A percentile compares a stretch with the other conserved stretches of the same genome.
Evolutionary conservation across 2,888 invertebrate genomes (phyloP).

Genomic region (Clostera curtula): DNA sequence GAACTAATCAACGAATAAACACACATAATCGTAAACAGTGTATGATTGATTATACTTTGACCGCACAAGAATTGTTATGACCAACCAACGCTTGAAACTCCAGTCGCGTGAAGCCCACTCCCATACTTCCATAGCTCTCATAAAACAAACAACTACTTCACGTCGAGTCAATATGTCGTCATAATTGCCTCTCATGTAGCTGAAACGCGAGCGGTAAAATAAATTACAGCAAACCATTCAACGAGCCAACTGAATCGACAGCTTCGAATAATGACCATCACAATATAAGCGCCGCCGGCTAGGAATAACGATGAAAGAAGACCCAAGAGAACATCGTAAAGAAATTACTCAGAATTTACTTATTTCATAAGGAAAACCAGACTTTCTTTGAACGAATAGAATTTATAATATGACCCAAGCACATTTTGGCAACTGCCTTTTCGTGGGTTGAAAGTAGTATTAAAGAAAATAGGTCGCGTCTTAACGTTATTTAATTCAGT

Average conservation of each 20-base stretch:
- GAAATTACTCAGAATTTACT: conserved; percentile 28
- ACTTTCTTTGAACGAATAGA: conserved; percentile 26
- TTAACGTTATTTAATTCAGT: conserved; percentile 14
- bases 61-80: conserved; percentile 43
- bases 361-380: conserved; percentile 30
- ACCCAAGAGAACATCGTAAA: conserved; percentile 23
- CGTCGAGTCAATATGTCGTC: conserved; percentile 48
- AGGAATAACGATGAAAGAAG: conserved; percentile 23
- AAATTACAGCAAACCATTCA: conserved; percentile 35
- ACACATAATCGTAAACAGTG: too few relatives aligned
- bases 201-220: conserved; percentile 31
- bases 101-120: conserved; percentile 27
- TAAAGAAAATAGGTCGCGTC: conserved; percentile 16
- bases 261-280: conserved; percentile 39
- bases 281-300: conserved; percentile 16
- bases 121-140: conserved; percentile 35
- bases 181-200: conserved; percentile 51
- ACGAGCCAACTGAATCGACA: conserved; percentile 30
- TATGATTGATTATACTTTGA: too few relatives aligned
- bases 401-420: conserved; percentile 31
- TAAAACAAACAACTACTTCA: conserved; percentile 45
- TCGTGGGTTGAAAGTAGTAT: conserved; percentile 24
- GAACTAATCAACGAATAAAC: too few relatives aligned
- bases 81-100: conserved; percentile 17
- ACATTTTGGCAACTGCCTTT: conserved; percentile 31